Percentiles rank a stretch among this genome's conserved stretches.
Evolutionary conservation across 2,888 invertebrate species (phyloP).

Genomic region (Agrypnus murinus): DNA sequence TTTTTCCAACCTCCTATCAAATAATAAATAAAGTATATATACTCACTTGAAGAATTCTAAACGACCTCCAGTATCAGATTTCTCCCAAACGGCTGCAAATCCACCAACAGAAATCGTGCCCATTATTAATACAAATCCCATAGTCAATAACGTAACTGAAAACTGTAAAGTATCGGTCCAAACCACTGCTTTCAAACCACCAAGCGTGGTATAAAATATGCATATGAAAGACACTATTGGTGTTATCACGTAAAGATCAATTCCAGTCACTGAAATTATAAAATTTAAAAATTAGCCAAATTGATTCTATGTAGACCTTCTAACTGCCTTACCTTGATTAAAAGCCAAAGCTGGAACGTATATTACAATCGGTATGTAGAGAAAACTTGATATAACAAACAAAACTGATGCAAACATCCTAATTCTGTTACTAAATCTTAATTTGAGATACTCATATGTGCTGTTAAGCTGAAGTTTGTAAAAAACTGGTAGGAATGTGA

Average conservation of each 20-base stretch:
- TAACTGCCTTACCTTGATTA: slow-evolving; percentile 76
- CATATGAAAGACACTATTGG: slow-evolving; percentile 80
- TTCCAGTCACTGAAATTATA: slow-evolving; percentile 75
- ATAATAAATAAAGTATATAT: background rate
- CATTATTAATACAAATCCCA: slow-evolving; percentile 63
- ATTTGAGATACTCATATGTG: slow-evolving; percentile 80
- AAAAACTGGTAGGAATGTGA: slow-evolving; percentile 78
- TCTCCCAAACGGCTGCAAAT: slow-evolving; percentile 64
- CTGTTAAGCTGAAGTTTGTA: slow-evolving; percentile 81
- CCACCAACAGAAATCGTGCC: slow-evolving; percentile 67
- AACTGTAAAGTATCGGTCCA: slow-evolving; percentile 70
- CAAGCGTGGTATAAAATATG: slow-evolving; percentile 81
- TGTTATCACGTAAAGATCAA: slow-evolving; percentile 75
- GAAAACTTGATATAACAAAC: slow-evolving; percentile 75
- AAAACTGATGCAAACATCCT: slow-evolving; percentile 77
- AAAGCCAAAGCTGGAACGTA: slow-evolving; percentile 82
- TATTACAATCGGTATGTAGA: slow-evolving; percentile 79
- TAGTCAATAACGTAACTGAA: slow-evolving; percentile 65
- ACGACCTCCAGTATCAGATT: slow-evolving; percentile 61
- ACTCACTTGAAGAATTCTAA: slow-evolving; percentile 68
- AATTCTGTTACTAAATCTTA: slow-evolving; percentile 77
- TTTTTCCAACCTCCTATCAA: too few species aligned
- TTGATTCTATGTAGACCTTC: background rate
- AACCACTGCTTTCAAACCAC: slow-evolving; percentile 69
- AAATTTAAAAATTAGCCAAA: slow-evolving; percentile 56